phyloP scores from a whole-genome alignment of 2,888 invertebrate species.

The Rhagonycha fulva region DNA sequence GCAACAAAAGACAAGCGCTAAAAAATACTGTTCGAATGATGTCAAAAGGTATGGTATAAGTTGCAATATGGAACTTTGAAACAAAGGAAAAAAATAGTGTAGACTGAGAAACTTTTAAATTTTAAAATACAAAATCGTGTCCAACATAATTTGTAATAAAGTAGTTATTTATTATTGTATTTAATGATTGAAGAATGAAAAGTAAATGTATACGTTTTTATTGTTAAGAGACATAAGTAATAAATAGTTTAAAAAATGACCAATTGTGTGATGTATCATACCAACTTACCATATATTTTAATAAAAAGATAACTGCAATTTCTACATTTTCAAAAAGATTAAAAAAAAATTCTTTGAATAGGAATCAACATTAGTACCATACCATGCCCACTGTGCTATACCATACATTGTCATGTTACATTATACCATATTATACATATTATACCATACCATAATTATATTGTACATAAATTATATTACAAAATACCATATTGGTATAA shows the following conservation, averaged over 20 bases:
- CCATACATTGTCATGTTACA: not conserved
- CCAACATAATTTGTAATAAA: conserved; percentile 8
- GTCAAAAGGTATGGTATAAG: conserved; percentile 82
- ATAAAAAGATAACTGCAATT: conserved; percentile 28
- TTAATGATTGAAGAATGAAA: conserved; percentile 6
- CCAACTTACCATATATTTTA: conserved; percentile 30
- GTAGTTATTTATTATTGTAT: conserved; percentile 4
- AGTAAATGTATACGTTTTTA: conserved; percentile 32
- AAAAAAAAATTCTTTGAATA: conserved; percentile 20
- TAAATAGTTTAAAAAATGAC: conserved; percentile 32
- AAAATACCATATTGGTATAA: not conserved
- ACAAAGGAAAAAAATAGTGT: not conserved
- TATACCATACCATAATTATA: not conserved
- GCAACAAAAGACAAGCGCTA: conserved; percentile 96
- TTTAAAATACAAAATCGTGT: conserved; percentile 8
- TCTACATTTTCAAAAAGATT: conserved; percentile 29
- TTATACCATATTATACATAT: not conserved
- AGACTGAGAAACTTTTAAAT: conserved; percentile 18
- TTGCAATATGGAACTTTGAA: not conserved
- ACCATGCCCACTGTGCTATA: not conserved
- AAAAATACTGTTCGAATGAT: conserved; percentile 97
- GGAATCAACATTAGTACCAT: not conserved
- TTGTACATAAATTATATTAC: not conserved
- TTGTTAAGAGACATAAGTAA: conserved; percentile 24
- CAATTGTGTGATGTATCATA: conserved; percentile 34